A percentile compares a stretch with the other conserved stretches of the same genome.
These are phyloP conservation scores for Andrena fulva DNA, from an alignment of 2,888 invertebrate genomes.

Conservation along the genomic window DNA sequence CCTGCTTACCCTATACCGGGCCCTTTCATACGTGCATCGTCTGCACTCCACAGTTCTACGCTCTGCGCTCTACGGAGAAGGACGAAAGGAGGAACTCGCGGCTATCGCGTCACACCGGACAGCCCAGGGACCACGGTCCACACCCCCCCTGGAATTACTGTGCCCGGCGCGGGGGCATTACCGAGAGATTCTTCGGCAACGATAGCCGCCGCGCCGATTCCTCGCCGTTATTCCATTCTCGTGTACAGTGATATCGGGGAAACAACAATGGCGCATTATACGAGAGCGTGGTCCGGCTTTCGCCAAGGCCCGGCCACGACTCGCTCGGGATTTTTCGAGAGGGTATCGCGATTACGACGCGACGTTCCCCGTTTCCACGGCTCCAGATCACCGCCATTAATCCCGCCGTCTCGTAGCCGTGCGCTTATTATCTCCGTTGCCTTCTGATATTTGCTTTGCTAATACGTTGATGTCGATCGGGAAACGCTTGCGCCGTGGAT, in stretches of 20 bases:
- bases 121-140: too few species aligned
- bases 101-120: slow-evolving; percentile 15
- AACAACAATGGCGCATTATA: slow-evolving; percentile 67
- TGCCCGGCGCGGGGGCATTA: slow-evolving; percentile 27
- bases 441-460: slow-evolving; percentile 41
- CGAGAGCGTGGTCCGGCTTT: slow-evolving; percentile 44
- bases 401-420: slow-evolving; percentile 35
- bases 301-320: slow-evolving; percentile 26
- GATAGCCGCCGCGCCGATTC: slow-evolving; percentile 36
- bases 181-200: slow-evolving; percentile 53
- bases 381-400: slow-evolving; percentile 37
- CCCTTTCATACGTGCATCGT: neutral
- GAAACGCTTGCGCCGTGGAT: neutral
- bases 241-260: slow-evolving; percentile 39
- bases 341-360: slow-evolving; percentile 50
- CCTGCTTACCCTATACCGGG: neutral
- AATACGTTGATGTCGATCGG: slow-evolving; percentile 39
- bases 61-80: neutral
- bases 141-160: slow-evolving; percentile 29
- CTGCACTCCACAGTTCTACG: neutral
- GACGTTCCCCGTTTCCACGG: slow-evolving; percentile 30
- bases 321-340: slow-evolving; percentile 31
- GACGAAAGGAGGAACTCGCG: neutral
- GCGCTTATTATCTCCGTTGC: slow-evolving; percentile 49
- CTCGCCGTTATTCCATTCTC: slow-evolving; percentile 42